These are phyloP conservation scores for Pseudomugil tenellus DNA, from an alignment of 2,797 vertebrate species.

Conservation along the genomic window DNA sequence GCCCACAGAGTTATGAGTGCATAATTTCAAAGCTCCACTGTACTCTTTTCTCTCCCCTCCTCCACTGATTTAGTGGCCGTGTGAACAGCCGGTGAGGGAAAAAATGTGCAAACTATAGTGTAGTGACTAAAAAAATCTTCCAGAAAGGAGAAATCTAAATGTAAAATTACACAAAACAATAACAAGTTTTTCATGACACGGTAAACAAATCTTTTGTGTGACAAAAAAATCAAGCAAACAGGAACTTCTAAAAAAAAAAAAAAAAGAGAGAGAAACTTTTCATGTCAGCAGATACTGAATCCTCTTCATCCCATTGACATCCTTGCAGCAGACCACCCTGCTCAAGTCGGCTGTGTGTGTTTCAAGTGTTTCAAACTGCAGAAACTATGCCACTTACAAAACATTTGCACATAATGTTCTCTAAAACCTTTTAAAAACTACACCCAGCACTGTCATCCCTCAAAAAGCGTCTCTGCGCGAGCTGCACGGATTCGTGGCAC, in stretches of 20 bases:
- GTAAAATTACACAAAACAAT: constrained; percentile 42
- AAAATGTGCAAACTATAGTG: constrained; percentile 41
- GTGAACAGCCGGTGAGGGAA: constrained; percentile 63
- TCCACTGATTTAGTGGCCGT: constrained; percentile 69
- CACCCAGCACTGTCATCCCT: constrained; percentile 78
- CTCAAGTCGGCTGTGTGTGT: constrained; percentile 16
- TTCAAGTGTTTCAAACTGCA: constrained; percentile 63
- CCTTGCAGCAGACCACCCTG: constrained; percentile 26
- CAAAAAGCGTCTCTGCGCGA: constrained; percentile 38
- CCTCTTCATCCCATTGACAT: constrained; percentile 10
- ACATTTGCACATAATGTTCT: constrained; percentile 65
- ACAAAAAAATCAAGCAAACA: constrained; percentile 7
- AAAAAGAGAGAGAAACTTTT: constrained; percentile 63
- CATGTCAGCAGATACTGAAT: constrained; percentile 19
- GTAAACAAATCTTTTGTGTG: no score
- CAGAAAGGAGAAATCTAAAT: constrained; percentile 33
- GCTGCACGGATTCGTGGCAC: constrained; percentile 76
- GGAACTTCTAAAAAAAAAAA: constrained; percentile 73
- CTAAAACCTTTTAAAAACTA: constrained; percentile 59
- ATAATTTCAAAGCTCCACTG: constrained; percentile 61
- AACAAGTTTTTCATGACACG: no score
- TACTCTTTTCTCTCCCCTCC: constrained; percentile 64
- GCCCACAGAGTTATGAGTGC: constrained; percentile 35
- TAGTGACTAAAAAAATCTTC: constrained; percentile 43
- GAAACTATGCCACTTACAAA: constrained; percentile 62